Base-by-base conservation (phyloP, 2,888 invertebrate species). In the Leucoma salicis region DNA sequence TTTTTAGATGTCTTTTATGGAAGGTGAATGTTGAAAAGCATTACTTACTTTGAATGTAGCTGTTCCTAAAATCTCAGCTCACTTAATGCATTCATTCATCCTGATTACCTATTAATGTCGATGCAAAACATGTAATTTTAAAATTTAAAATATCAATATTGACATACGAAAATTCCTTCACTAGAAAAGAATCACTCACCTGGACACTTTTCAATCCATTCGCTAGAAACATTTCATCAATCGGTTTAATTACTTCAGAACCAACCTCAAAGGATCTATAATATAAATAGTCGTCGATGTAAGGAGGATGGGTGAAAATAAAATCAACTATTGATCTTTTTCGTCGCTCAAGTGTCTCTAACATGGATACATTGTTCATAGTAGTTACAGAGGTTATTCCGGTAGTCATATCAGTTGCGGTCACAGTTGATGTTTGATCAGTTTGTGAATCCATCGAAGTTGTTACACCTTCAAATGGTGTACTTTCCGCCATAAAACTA, bases 251-350 rank as follows among this genome's bases (percentile, higher is more conserved):
- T 15, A 63, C 42, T 25, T 77, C 75, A 5, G 76, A 63, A 18
- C 75, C 79, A 8, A 85, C 70, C 33, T 84, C 78, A 51, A 78
- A 86, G 1, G 88, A 78, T 58, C 80, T 74, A 54, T 85, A 84
- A 36, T 78, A 64, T 21, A 76, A 61, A 46, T 80, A 82, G 51
- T 86, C 86, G 13, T 86, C 78, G 15, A 77, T 55, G 46, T 82
- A 82, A 0, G 85, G 80, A 2, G 83, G 85, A 57, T 77, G 79
- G 14, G 79, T 83, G 36, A 75, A 86, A 49, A 87, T 70, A 37
- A 86, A 90, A 57, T 88, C 85, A 4, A 82, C 79, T 15, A 86
- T 69, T 1, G 90, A 88, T 59, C 77, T 87, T 49, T 89, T 90
- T 31, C 74, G 72, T 37, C 88, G 66, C 47, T 80, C 66, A 2